Evolutionary conservation across 2,888 invertebrate species (phyloP).

Genomic region (Holacanthella duospinosa): DNA sequence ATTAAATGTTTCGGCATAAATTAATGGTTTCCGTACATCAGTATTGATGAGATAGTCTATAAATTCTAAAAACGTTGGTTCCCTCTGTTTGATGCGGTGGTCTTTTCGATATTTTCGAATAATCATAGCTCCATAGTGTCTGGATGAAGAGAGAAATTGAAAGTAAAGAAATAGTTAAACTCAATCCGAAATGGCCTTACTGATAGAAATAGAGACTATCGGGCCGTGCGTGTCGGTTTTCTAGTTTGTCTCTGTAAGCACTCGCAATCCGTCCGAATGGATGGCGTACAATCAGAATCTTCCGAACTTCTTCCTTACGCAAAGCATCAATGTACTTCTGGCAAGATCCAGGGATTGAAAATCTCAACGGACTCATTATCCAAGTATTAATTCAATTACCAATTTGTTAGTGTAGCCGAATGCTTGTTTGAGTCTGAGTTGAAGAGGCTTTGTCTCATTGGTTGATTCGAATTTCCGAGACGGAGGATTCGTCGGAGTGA

Average conservation of each 20-base stretch:
- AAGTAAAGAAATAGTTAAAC: too few species aligned
- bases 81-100: slow-evolving; percentile 22
- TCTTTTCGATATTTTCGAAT: slow-evolving; percentile 23
- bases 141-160: slow-evolving; percentile 10
- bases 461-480: too few species aligned
- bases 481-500: too few species aligned
- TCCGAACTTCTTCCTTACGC: slow-evolving; percentile 15
- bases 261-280: slow-evolving; percentile 32
- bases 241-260: slow-evolving; percentile 31
- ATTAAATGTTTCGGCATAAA: too few species aligned
- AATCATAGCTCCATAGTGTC: slow-evolving; percentile 29
- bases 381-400: slow-evolving; percentile 20
- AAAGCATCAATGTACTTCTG: slow-evolving; percentile 22
- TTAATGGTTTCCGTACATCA: too few species aligned
- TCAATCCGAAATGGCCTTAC: too few species aligned
- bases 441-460: slow-evolving; percentile 16
- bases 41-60: slow-evolving; percentile 30
- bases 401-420: slow-evolving; percentile 26
- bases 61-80: slow-evolving; percentile 34
- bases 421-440: slow-evolving; percentile 25
- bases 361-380: too few species aligned
- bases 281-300: slow-evolving; percentile 28
- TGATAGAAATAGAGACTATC: slow-evolving; percentile 33
- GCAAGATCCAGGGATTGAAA: neutral
- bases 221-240: slow-evolving; percentile 20